Percentiles rank a stretch among this genome's conserved stretches.
Evolutionary conservation across 2,888 invertebrate genomes (phyloP).

Genomic region (Eugnorisma glareosa): DNA sequence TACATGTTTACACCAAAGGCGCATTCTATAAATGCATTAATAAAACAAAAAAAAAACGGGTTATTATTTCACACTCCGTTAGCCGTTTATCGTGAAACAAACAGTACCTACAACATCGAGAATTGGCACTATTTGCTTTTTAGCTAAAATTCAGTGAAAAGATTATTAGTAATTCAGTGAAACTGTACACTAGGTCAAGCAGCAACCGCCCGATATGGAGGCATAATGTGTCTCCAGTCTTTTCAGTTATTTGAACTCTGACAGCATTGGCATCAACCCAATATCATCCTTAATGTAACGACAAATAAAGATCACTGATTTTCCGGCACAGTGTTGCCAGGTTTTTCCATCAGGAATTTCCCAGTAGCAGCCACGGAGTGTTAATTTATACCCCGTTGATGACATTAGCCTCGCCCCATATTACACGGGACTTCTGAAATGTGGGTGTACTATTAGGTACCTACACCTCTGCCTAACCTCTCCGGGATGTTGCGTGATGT

Average conservation of each 20-base stretch:
- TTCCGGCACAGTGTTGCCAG: background rate
- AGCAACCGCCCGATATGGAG: background rate
- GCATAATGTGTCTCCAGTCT: background rate
- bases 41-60: background rate
- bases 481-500: background rate
- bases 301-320: background rate
- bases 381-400: background rate
- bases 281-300: background rate
- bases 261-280: background rate
- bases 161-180: background rate
- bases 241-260: background rate
- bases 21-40: background rate
- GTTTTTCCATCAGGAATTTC: too few species aligned
- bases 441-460: background rate
- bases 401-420: background rate
- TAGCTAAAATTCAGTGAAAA: background rate
- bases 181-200: background rate
- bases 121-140: slow-evolving; percentile 15
- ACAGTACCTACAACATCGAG: slow-evolving; percentile 19
- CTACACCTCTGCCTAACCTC: background rate
- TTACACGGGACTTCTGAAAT: background rate
- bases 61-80: background rate
- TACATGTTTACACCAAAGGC: background rate
- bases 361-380: background rate
- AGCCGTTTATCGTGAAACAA: background rate